These are phyloP conservation scores for Venturia canescens DNA, from an alignment of 1,140 invertebrate species.

Conservation along the genomic window DNA sequence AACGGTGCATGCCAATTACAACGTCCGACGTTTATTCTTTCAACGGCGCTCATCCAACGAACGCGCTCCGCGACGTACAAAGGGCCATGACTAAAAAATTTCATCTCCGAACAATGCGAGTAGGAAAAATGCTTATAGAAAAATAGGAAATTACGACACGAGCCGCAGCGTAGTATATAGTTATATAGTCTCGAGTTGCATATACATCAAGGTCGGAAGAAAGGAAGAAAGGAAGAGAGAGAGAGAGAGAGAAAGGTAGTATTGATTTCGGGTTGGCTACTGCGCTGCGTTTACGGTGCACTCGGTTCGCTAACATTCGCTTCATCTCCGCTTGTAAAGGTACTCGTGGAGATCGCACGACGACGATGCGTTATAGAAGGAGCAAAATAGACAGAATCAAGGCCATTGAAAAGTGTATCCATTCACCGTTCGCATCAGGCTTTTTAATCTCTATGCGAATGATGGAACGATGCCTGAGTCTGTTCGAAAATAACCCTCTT, in stretches of 20 bases:
- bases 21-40: too few relatives aligned
- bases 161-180: background rate
- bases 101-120: background rate
- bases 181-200: background rate
- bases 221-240: too few relatives aligned
- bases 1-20: constrained; percentile 11
- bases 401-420: constrained; percentile 2
- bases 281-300: background rate
- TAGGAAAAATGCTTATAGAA: background rate
- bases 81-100: too few relatives aligned
- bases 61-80: too few relatives aligned
- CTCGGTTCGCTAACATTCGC: too few relatives aligned
- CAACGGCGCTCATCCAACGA: too few relatives aligned
- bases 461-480: too few relatives aligned
- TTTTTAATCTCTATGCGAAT: background rate
- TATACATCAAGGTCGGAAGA: background rate
- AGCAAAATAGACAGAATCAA: background rate
- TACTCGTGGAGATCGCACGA: background rate
- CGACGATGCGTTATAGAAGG: background rate
- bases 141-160: too few relatives aligned
- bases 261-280: constrained; percentile 2
- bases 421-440: background rate
- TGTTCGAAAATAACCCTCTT: too few relatives aligned
- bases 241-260: constrained; percentile 1
- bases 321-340: background rate